Conservation (phyloP, 2,797 vertebrate species). For the Mustela erminea region DNA sequence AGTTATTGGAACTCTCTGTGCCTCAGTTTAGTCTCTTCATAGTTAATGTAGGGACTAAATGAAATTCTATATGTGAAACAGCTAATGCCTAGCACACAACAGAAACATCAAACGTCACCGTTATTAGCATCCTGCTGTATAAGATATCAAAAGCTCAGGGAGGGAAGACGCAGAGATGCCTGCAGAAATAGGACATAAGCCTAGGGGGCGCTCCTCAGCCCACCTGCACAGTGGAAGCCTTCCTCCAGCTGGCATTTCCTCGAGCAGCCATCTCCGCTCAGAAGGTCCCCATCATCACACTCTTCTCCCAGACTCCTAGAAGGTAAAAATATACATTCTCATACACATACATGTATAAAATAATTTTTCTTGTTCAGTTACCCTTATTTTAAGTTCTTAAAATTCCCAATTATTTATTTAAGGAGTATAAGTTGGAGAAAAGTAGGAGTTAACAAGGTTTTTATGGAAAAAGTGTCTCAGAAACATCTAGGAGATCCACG, state of each 20-base stretch:
- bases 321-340: neutral
- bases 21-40: neutral
- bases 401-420: neutral
- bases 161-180: neutral
- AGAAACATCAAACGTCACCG: neutral
- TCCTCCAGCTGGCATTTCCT: slow-evolving; percentile 92
- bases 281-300: slow-evolving; percentile 95
- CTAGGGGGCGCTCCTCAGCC: slow-evolving; percentile 78
- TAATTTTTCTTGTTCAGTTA: neutral
- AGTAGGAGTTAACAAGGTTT: neutral
- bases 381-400: neutral
- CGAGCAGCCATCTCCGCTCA: slow-evolving; percentile 97
- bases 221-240: slow-evolving; percentile 94
- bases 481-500: neutral
- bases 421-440: neutral
- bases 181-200: neutral
- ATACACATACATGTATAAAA: neutral
- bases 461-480: neutral
- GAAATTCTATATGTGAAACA: neutral
- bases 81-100: neutral
- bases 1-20: neutral
- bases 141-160: neutral
- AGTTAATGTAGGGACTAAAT: neutral
- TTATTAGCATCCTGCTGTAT: neutral
- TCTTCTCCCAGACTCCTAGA: slow-evolving; percentile 91